Percentiles rank a stretch among this genome's conserved stretches.
Evolutionary conservation across 2,113 vertebrate genomes (phyloP).

Genomic region (Tenebrosternarchus preto): DNA sequence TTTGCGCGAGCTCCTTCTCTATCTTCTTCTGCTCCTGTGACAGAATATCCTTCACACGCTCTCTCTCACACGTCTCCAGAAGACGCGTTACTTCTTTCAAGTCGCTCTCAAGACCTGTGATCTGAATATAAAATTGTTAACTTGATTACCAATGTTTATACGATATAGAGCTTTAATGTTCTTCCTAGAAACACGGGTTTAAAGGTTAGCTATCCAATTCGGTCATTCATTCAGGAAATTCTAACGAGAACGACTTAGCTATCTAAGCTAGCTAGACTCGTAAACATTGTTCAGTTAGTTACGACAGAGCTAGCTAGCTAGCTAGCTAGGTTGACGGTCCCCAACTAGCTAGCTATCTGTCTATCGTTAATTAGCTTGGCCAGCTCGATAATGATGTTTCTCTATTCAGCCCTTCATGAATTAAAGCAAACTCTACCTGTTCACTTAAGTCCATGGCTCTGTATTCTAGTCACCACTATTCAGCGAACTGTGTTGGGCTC

Average conservation of each 20-base stretch:
- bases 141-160: no score
- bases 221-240: no score
- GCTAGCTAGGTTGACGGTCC: no score
- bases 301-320: no score
- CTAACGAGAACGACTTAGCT: no score
- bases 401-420: background rate
- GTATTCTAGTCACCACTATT: background rate
- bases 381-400: background rate
- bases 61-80: conserved; percentile 78
- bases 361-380: no score
- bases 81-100: conserved; percentile 83
- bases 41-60: conserved; percentile 80
- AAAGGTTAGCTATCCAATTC: no score
- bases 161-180: no score
- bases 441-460: conserved; percentile 67
- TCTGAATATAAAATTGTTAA: conserved; percentile 61
- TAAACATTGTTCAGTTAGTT: no score
- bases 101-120: conserved; percentile 84
- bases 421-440: conserved; percentile 69
- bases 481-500: background rate
- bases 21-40: conserved; percentile 84
- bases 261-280: no score
- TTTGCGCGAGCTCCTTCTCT: conserved; percentile 84
- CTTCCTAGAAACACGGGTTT: no score
- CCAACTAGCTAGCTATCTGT: no score